A percentile compares a stretch with the other conserved stretches of the same genome.
These are phyloP conservation scores for Hipparchia semele DNA, from an alignment of 2,888 invertebrate genomes.

Conservation along the genomic window DNA sequence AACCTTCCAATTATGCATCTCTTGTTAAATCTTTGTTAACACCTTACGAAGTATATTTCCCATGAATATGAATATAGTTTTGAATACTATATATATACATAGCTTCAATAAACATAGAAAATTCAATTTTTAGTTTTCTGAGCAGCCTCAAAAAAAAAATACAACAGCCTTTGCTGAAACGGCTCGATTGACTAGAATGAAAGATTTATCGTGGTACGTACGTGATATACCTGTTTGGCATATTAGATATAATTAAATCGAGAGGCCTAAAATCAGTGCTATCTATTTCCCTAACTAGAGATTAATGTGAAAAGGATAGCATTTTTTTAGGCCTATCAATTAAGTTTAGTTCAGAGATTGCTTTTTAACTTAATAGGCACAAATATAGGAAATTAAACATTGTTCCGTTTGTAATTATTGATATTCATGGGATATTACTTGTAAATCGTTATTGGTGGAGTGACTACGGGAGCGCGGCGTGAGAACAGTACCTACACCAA, in stretches of 20 bases:
- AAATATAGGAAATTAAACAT: neutral
- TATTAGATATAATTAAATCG: neutral
- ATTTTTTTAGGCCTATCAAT: neutral
- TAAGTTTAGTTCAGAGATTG: neutral
- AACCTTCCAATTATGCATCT: slow-evolving; percentile 64
- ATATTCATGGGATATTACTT: slow-evolving; percentile 29
- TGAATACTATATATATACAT: neutral
- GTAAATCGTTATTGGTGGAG: slow-evolving; percentile 40
- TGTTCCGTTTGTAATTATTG: slow-evolving; percentile 16
- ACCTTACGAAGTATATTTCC: slow-evolving; percentile 42
- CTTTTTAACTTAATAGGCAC: neutral
- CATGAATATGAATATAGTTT: slow-evolving; percentile 32
- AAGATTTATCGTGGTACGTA: too few relatives aligned
- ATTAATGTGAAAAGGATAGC: neutral
- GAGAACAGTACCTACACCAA: slow-evolving; percentile 20
- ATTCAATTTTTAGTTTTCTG: too few relatives aligned
- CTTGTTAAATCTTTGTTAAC: slow-evolving; percentile 66
- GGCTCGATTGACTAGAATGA: too few relatives aligned
- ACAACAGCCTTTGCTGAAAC: too few relatives aligned
- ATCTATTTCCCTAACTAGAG: neutral
- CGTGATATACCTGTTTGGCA: too few relatives aligned
- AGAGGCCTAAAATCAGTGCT: neutral
- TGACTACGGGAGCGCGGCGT: slow-evolving; percentile 30
- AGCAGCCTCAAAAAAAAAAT: too few relatives aligned
- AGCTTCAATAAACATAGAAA: too few relatives aligned